Evolutionary conservation across 2,888 invertebrate genomes (phyloP).

Genomic region (Nesidiocoris tenuis): DNA sequence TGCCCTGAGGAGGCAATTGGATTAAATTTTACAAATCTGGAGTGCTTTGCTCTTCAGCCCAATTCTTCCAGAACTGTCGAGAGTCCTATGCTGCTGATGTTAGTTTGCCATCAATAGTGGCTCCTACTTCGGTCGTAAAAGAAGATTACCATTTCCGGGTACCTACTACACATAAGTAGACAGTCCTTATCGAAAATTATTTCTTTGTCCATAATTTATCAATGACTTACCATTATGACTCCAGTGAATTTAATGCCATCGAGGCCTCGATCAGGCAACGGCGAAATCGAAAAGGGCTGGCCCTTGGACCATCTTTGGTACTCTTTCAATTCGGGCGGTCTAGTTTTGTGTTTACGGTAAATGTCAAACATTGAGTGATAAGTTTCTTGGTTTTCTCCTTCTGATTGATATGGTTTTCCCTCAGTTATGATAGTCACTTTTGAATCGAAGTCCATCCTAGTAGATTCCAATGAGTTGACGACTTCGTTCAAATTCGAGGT

Average conservation of each 20-base stretch:
- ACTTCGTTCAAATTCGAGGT: background rate
- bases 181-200: too few species aligned
- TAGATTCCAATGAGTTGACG: background rate
- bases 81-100: too few species aligned
- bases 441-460: conserved; percentile 9
- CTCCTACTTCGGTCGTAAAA: too few species aligned
- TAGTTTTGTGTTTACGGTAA: background rate
- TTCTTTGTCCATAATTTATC: too few species aligned
- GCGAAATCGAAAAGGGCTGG: background rate
- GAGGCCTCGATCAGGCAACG: background rate
- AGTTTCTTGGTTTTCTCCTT: background rate
- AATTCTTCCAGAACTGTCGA: too few species aligned
- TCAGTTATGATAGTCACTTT: conserved; percentile 14
- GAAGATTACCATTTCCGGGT: too few species aligned
- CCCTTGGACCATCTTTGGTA: conserved; percentile 2
- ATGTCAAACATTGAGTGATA: background rate
- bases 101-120: too few species aligned
- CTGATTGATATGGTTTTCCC: too few species aligned
- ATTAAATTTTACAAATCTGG: too few species aligned
- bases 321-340: background rate
- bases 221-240: background rate
- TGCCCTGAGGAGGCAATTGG: too few species aligned
- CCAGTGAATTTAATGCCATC: background rate
- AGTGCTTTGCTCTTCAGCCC: too few species aligned
- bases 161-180: too few species aligned